Base-by-base conservation (phyloP, 2,888 invertebrate species). In the Caenorhabditis plicata region DNA sequence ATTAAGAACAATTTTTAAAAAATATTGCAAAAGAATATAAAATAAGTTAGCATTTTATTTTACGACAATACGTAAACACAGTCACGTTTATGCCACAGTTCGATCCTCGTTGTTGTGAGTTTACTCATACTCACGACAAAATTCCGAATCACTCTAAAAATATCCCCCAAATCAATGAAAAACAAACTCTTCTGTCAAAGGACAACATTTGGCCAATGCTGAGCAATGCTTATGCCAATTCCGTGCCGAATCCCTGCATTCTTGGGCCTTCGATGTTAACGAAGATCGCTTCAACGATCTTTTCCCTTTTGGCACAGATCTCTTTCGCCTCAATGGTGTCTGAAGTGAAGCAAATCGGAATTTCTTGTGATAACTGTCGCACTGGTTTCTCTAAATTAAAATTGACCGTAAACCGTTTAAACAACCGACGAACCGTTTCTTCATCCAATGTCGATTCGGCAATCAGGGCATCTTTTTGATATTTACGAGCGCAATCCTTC, bases 201-300 rank as follows among this genome's bases (percentile, higher is more conserved):
- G 67, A 57, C 67, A 67, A 35, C 67, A 67, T 23, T 57, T 57
- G n/a, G 67, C 63, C 15, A 67, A 31, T 9, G 64, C 63, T 1
- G 67, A 45, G 29, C 67, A 67, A 42, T 67, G 67, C 46, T 67
- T 67, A 43, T 67, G 67, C 67, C 67, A 67, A 22, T 56, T 26
- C 26, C 49, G 55, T 4, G 67, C 53, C 0, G 58, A 42, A n/a
- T 29, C 55, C 23, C 67, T 44, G 27, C 67, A 67, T 15, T 63
- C 67, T 11, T 55, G 39, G 1, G 63, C 61, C 25, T 48, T 53
- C 9, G 56, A n/a, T n/a, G n/a, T n/a, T 45, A 15, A 32, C 5
- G 19, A 19, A 3, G n/a, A 9, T 8, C 20, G 42, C 15, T 38
- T 53, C 27, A 45, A 41, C 11, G 25, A 42, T 23, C n/a, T n/a